These are phyloP conservation scores for Piscicola geometra DNA, from an alignment of 2,888 invertebrate species.

Conservation along the genomic window DNA sequence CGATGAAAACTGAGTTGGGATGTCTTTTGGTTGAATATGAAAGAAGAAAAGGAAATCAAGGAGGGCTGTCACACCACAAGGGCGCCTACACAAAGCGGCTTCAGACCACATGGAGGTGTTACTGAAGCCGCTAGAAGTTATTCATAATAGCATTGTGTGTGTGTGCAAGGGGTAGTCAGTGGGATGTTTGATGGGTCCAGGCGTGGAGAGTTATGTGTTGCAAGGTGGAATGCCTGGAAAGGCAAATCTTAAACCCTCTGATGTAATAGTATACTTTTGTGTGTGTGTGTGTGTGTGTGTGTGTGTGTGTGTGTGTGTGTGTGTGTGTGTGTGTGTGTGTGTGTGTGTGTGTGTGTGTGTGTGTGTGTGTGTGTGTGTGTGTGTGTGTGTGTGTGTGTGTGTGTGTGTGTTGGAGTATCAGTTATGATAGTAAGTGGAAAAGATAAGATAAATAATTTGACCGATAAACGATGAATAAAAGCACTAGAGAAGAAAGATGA, in stretches of 20 bases:
- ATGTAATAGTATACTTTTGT: not conserved
- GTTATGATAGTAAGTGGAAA: not conserved
- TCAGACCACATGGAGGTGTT: too few species aligned
- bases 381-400: conserved; percentile 13
- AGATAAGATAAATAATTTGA: not conserved
- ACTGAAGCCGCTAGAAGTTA: too few species aligned
- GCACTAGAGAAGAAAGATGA: not conserved
- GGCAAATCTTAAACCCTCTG: too few species aligned
- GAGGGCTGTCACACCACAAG: too few species aligned
- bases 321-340: conserved; percentile 49
- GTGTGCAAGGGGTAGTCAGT: too few species aligned
- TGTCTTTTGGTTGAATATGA: too few species aligned
- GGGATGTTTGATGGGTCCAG: too few species aligned
- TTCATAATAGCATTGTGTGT: too few species aligned
- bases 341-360: conserved; percentile 39
- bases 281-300: conserved; percentile 27
- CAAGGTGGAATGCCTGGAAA: too few species aligned
- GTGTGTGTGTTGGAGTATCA: not conserved
- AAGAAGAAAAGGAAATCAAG: too few species aligned
- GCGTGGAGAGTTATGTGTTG: too few species aligned
- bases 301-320: conserved; percentile 47
- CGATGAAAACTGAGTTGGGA: not conserved
- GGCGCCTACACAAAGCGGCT: too few species aligned
- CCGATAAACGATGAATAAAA: not conserved
- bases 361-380: conserved; percentile 36